phyloP scores from a whole-genome alignment of 2,113 vertebrate genomes.

The Campylomormyrus tamandua region DNA sequence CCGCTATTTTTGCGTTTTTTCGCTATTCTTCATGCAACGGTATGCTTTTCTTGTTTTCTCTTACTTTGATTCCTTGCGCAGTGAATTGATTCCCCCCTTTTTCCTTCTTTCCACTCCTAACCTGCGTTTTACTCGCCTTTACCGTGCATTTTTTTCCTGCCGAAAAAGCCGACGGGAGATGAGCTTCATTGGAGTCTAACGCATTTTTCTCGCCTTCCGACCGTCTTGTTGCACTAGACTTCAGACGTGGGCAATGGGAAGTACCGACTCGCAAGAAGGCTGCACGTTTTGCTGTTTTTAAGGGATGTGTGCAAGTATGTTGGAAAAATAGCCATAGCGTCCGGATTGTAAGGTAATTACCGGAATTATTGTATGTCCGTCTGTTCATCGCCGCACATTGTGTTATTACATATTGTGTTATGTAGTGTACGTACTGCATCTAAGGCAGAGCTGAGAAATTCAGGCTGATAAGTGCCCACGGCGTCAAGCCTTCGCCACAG shows the following conservation, averaged over 20 bases:
- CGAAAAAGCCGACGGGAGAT: slow-evolving; percentile 55
- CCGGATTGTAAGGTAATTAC: slow-evolving; percentile 92
- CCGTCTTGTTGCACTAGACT: slow-evolving; percentile 77
- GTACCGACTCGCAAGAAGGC: slow-evolving; percentile 73
- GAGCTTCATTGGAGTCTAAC: slow-evolving; percentile 62
- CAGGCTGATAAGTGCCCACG: slow-evolving; percentile 9
- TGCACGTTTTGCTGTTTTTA: slow-evolving; percentile 60
- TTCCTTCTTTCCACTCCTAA: slow-evolving; percentile 45
- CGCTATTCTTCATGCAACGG: slow-evolving; percentile 14
- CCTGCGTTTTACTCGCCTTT: slow-evolving; percentile 46
- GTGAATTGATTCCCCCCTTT: slow-evolving; percentile 38
- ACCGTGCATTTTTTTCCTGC: slow-evolving; percentile 45
- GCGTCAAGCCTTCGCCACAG: not conserved
- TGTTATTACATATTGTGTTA: not conserved
- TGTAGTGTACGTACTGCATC: not conserved
- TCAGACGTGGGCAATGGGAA: slow-evolving; percentile 82
- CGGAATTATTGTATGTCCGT: slow-evolving; percentile 9
- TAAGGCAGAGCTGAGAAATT: slow-evolving; percentile 17
- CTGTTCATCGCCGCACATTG: not conserved
- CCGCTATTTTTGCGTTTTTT: slow-evolving; percentile 48
- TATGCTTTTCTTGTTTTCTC: slow-evolving; percentile 8
- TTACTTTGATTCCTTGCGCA: slow-evolving; percentile 18
- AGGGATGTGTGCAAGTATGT: slow-evolving; percentile 80
- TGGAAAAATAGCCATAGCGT: slow-evolving; percentile 93
- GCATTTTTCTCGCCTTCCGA: slow-evolving; percentile 57